Evolutionary conservation across 2,888 invertebrate genomes (phyloP).

Genomic region (Neocrepidodera transversa): DNA sequence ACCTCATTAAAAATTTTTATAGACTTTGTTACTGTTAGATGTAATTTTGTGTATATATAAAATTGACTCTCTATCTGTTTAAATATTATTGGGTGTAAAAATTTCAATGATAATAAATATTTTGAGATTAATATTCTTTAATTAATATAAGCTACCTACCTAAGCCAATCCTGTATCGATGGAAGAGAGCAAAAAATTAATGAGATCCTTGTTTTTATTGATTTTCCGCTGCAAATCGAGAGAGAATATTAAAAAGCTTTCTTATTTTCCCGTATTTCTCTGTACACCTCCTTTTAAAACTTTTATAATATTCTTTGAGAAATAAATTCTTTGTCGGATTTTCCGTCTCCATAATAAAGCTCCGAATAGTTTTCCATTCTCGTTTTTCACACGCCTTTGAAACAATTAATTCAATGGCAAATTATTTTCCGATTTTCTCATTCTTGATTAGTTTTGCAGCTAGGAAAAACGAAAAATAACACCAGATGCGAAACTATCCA

Average conservation of each 20-base stretch:
- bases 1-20: too few species aligned
- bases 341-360: conserved; percentile 9
- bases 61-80: too few species aligned
- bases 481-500: too few species aligned
- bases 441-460: conserved; percentile 13
- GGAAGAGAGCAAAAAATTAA: conserved; percentile 52
- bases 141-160: too few species aligned
- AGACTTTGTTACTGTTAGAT: too few species aligned
- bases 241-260: conserved; percentile 56
- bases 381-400: conserved; percentile 6
- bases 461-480: too few species aligned
- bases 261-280: conserved; percentile 47
- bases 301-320: conserved; percentile 41
- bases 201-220: conserved; percentile 57
- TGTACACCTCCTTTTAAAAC: conserved; percentile 44
- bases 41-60: too few species aligned
- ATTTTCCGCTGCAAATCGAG: conserved; percentile 54
- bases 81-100: too few species aligned
- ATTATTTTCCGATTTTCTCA: conserved; percentile 11
- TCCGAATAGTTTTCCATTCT: conserved; percentile 12
- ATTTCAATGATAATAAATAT: too few species aligned
- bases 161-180: conserved; percentile 16
- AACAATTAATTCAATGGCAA: conserved; percentile 10
- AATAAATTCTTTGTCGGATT: conserved; percentile 35
- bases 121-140: too few species aligned